Evolutionary conservation across 1,140 invertebrate species (phyloP).

Genomic region (Vollenhovia emeryi): DNA sequence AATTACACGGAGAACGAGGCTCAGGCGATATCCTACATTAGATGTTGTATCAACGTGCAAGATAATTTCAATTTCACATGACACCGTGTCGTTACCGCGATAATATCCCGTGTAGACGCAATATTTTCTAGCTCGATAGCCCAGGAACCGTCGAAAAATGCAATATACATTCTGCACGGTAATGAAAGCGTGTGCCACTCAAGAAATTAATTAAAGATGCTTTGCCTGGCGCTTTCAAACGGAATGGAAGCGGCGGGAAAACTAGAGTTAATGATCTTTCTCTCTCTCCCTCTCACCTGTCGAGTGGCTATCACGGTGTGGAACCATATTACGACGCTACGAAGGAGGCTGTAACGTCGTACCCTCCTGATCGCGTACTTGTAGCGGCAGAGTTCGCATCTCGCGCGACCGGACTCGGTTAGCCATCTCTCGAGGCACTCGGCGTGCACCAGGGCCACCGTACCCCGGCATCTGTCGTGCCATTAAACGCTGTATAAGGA

Average conservation of each 20-base stretch:
- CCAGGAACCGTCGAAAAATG: not conserved
- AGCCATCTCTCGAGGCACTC: constrained; percentile 90
- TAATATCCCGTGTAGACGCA: not conserved
- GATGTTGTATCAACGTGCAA: not conserved
- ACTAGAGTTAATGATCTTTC: not conserved
- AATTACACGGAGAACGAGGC: not conserved
- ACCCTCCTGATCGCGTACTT: constrained; percentile 86
- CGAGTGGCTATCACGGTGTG: constrained; percentile 86
- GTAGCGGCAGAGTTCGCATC: constrained; percentile 87
- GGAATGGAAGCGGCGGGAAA: not conserved
- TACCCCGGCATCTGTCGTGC: constrained; percentile 86
- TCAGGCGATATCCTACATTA: not conserved
- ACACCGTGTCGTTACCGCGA: not conserved
- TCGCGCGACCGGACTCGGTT: constrained; percentile 87
- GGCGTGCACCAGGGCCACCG: constrained; percentile 88
- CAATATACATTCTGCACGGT: not conserved
- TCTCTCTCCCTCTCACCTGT: constrained; percentile 78
- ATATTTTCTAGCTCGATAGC: not conserved
- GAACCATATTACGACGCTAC: constrained; percentile 86
- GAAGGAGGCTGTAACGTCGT: constrained; percentile 85
- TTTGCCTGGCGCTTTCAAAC: not conserved
- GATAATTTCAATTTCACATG: constrained; percentile 5
- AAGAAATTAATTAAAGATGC: not conserved
- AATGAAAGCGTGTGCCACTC: not conserved
- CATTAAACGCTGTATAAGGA: not conserved